phyloP scores from a whole-genome alignment of 2,113 vertebrate genomes.

The Protomyctophum bolini region DNA sequence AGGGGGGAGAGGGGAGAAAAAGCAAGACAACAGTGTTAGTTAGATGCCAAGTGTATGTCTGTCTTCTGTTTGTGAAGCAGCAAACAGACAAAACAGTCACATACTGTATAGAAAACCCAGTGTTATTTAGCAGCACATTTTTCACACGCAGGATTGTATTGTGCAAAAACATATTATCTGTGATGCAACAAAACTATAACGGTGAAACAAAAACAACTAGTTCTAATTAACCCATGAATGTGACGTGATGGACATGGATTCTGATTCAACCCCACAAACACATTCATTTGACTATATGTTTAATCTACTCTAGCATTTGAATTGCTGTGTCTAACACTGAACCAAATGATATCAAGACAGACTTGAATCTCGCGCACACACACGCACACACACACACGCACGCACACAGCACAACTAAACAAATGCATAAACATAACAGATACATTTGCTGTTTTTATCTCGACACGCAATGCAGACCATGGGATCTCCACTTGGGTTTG shows the following conservation, averaged over 20 bases:
- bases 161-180: constrained; percentile 43
- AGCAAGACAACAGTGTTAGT: constrained; percentile 66
- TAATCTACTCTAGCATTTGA: neutral
- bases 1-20: constrained; percentile 15
- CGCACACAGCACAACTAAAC: neutral
- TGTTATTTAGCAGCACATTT: too few species aligned
- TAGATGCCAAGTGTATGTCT: constrained; percentile 20
- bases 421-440: neutral
- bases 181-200: constrained; percentile 58
- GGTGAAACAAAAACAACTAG: neutral
- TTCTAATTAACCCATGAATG: neutral
- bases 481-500: constrained; percentile 30
- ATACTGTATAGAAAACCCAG: constrained; percentile 7
- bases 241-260: neutral
- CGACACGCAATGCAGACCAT: neutral
- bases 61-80: constrained; percentile 12
- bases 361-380: neutral
- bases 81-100: constrained; percentile 27
- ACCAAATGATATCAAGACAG: neutral
- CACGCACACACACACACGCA: neutral
- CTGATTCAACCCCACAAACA: neutral
- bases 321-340: neutral
- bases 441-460: constrained; percentile 17
- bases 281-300: neutral
- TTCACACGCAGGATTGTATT: too few species aligned